Conservation (phyloP, 2,888 invertebrate genomes). For the Rhagonycha fulva region DNA sequence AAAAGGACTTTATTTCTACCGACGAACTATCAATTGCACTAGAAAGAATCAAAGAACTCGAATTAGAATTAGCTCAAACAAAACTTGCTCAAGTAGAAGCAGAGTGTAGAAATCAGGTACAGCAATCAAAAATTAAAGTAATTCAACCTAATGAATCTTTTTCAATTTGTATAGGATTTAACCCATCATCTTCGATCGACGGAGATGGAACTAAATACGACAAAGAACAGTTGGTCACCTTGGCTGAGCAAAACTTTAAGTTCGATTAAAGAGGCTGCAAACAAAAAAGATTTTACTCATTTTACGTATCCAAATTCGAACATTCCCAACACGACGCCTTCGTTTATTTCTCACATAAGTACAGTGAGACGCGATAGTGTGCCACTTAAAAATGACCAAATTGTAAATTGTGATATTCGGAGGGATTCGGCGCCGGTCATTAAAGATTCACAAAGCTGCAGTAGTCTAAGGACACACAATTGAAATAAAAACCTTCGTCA, state of each 20-base stretch:
- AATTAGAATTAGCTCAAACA: constrained; percentile 94
- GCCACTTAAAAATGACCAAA: constrained; percentile 46
- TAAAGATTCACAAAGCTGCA: constrained; percentile 56
- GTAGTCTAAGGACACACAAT: constrained; percentile 49
- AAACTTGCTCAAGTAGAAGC: constrained; percentile 97
- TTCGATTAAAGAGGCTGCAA: constrained; percentile 74
- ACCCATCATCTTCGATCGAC: constrained; percentile 88
- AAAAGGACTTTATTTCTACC: constrained; percentile 26
- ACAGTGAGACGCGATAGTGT: constrained; percentile 57
- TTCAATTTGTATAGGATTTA: constrained; percentile 66
- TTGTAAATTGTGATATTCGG: constrained; percentile 41
- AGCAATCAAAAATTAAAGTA: neutral
- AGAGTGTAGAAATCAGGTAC: constrained; percentile 90
- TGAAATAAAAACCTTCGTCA: constrained; percentile 23
- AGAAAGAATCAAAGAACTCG: constrained; percentile 83
- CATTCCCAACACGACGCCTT: constrained; percentile 43
- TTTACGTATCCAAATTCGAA: constrained; percentile 46
- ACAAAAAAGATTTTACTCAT: constrained; percentile 58
- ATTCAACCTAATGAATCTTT: neutral
- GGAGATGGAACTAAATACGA: constrained; percentile 73
- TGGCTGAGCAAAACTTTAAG: constrained; percentile 94
- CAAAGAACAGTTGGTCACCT: constrained; percentile 80
- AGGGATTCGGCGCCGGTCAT: constrained; percentile 51
- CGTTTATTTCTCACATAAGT: constrained; percentile 54
- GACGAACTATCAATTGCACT: constrained; percentile 59